Evolutionary conservation across 2,113 vertebrate genomes (phyloP).

Genomic region (Diphyllodes magnificus): DNA sequence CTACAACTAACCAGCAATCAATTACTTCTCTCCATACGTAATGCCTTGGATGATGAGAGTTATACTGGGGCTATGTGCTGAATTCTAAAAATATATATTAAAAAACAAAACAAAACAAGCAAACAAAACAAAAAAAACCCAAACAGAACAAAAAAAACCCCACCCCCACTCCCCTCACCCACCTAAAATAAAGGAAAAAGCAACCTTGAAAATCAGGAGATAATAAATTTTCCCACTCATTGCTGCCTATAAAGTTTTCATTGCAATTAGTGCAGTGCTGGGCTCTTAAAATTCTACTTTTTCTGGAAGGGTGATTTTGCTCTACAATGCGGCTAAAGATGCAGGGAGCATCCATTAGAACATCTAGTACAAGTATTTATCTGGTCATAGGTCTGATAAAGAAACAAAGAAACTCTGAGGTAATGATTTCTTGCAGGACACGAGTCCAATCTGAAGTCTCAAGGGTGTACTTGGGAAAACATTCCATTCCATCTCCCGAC

Average conservation of each 20-base stretch:
- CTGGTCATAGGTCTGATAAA: not conserved
- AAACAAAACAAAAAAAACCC: not conserved
- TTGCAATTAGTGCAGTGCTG: not conserved
- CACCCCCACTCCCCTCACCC: accelerated
- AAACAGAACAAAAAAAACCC: not conserved
- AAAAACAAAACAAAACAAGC: not conserved
- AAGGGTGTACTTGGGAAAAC: not conserved
- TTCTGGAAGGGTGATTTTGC: not conserved
- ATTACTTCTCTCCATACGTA: not conserved
- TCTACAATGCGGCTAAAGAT: not conserved
- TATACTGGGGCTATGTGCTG: not conserved
- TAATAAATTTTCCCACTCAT: not conserved
- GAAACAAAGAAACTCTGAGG: not conserved
- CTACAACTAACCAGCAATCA: slow-evolving; percentile 54
- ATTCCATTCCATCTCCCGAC: not conserved
- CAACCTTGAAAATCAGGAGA: not conserved
- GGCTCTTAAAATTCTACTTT: not conserved
- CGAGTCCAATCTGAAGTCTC: not conserved
- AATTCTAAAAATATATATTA: not conserved
- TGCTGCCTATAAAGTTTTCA: not conserved
- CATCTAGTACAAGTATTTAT: not conserved
- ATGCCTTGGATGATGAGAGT: not conserved
- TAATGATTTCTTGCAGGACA: not conserved
- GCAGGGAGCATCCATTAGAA: not conserved
- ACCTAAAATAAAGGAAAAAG: not conserved